Base-by-base conservation (phyloP, 2,113 vertebrate genomes). In the Chaetodon auriga region DNA sequence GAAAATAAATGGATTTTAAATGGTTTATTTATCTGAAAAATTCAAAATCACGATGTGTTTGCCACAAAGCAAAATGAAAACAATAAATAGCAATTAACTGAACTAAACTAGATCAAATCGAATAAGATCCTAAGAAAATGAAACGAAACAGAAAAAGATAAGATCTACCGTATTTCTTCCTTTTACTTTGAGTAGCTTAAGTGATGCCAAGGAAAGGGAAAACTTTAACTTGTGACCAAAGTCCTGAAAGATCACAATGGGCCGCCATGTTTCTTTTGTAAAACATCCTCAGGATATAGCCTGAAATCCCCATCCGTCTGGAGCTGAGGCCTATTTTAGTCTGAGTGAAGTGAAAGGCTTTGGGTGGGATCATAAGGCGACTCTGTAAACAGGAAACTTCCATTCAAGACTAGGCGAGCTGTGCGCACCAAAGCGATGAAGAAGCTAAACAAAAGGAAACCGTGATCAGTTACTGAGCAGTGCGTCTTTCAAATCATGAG, bases 241-340 rank as follows among this genome's bases (percentile, higher is more conserved):
- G 79, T 60, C 62, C 35, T 35, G 15, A 66, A 72, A 71, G 64
- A 83, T 75, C 81, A 86, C 87, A 93, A 89, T 88, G 81, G 60
- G 75, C 19, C 23, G 10, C 71, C 69, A 25, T 86, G 87, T 85
- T 91, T 85, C 83, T 90, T 94, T 93, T 92, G 93, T 92, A 70
- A 88, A 83, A 87, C 92, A 92, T 96, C 95, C 94, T 94, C 74
- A 95, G 95, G 94, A 96, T 93, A 89, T 82, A 66, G 83, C 62
- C 83, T 82, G 68, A 89, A 93, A 89, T 88, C 84, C 92, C 85
- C 74, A 19, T 90, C 75, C 25, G 68, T 91, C 85, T 61, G 70
- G 61, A 78, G 68, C 84, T 16, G 4, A 62, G 84, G 72, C 63
- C 81, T 89, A 77, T 90, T 92, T 92, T 76, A 66, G 84, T 84